Percentiles rank a stretch among this genome's conserved stretches.
These are phyloP conservation scores for Brachypodius melanocephalos DNA, from an alignment of 2,113 vertebrate genomes.

Conservation along the genomic window DNA sequence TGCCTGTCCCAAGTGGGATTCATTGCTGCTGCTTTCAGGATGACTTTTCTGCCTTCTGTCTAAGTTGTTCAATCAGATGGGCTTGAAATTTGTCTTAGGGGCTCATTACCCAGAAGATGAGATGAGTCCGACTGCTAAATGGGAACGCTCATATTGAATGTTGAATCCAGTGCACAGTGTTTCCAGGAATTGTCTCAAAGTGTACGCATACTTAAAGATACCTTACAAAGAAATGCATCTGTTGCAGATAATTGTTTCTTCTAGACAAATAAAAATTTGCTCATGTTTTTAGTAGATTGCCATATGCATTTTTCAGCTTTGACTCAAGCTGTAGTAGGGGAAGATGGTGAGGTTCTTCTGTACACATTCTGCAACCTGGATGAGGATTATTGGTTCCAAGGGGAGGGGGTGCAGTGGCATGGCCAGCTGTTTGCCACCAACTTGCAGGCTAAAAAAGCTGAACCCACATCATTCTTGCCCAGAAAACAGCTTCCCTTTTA, in stretches of 20 bases:
- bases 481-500: background rate
- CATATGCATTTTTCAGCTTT: background rate
- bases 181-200: background rate
- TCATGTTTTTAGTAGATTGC: background rate
- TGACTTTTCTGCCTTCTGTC: background rate
- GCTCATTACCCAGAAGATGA: background rate
- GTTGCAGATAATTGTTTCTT: background rate
- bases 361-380: background rate
- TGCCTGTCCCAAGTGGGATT: background rate
- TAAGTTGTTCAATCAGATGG: background rate
- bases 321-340: background rate
- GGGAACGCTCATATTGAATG: background rate
- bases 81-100: background rate
- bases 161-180: background rate
- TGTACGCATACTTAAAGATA: background rate
- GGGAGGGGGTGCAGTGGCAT: fast-evolving
- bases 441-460: background rate
- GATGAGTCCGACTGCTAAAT: background rate
- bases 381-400: background rate
- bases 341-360: background rate
- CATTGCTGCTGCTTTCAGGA: background rate
- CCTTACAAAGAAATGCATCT: background rate
- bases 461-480: fast-evolving
- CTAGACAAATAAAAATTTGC: background rate
- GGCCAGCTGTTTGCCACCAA: fast-evolving